Conservation (phyloP, 2,797 vertebrate genomes). For the Taeniopygia guttata region DNA sequence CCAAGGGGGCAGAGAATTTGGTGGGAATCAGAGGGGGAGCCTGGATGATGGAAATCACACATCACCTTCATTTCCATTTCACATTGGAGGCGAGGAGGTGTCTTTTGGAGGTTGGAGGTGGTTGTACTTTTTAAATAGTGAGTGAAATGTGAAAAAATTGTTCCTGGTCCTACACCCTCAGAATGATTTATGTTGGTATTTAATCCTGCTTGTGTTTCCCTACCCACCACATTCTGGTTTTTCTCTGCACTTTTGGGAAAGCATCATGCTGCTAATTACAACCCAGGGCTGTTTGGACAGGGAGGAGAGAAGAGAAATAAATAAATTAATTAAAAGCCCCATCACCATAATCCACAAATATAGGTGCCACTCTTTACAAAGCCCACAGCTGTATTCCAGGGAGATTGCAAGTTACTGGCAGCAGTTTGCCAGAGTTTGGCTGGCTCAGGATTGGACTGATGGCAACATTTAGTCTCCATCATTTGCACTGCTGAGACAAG, state of each 20-base stretch:
- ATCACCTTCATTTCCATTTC: not conserved
- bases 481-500: not conserved
- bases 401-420: not conserved
- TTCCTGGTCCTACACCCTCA: not conserved
- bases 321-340: not conserved
- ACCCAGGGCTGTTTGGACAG: not conserved
- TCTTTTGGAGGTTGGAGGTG: slow-evolving; percentile 27
- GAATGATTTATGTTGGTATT: slow-evolving; percentile 37
- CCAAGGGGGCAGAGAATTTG: not conserved
- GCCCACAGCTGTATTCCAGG: not conserved
- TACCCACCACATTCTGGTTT: not conserved
- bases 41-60: not conserved
- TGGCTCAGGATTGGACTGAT: not conserved
- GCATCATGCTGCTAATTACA: not conserved
- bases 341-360: not conserved
- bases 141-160: slow-evolving; percentile 27
- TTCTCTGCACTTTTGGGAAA: not conserved
- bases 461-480: not conserved
- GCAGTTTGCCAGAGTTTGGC: rapidly evolving
- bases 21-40: not conserved
- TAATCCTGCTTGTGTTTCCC: not conserved
- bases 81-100: slow-evolving; percentile 9
- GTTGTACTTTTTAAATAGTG: slow-evolving; percentile 11
- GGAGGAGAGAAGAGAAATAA: not conserved
- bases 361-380: not conserved